Base-by-base conservation (phyloP, 2,113 vertebrate genomes). In the Conger conger region DNA sequence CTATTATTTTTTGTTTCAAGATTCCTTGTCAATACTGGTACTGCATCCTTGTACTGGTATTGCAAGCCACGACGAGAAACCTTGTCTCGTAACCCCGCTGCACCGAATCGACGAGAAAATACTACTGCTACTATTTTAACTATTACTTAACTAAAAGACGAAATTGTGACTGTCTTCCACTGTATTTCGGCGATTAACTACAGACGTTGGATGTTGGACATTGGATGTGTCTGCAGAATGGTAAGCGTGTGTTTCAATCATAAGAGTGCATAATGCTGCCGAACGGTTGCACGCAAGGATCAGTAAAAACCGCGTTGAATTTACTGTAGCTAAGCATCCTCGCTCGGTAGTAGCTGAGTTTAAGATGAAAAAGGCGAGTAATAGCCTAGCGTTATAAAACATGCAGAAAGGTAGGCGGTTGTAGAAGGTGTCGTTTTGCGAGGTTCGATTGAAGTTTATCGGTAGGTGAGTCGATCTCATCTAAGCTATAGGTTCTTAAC, bases 161-260 rank as follows among this genome's bases (percentile, higher is more conserved):
- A 57, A 57, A 53, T 81, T 33, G 80, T 57, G 79, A 33, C 45
- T 50, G 80, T 54, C 33, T 54, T 54, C 15, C 7, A 4, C 33
- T 57, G 6, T 18, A 81, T 35, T 35, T 35, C 42, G 17, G 45
- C 30, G 76, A 78, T 38, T 42, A 80, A 80, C 79, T 35, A 30
- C 50, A 3, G 30, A 81, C 40, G n/a, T n/a, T n/a, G n/a, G n/a
- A 17, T 50, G 80, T 20, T 18, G 18, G 42, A 81, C 80, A n/a
- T 35, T 81, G 27, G 80, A 81, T 54, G 45, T 35, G 80, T 27
- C 80, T 53, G 1, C 60, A 83, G 57, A 73, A 83, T 83, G 82
- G 82, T 83, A 83, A 83, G 82, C 23, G 20, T 76, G 80, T 54
- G 50, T 50, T 81, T 53, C 30, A 20, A 54, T 33, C 0, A 80